Conservation (phyloP, 2,797 vertebrate genomes). For the Sebastiscus albofasciatus region DNA sequence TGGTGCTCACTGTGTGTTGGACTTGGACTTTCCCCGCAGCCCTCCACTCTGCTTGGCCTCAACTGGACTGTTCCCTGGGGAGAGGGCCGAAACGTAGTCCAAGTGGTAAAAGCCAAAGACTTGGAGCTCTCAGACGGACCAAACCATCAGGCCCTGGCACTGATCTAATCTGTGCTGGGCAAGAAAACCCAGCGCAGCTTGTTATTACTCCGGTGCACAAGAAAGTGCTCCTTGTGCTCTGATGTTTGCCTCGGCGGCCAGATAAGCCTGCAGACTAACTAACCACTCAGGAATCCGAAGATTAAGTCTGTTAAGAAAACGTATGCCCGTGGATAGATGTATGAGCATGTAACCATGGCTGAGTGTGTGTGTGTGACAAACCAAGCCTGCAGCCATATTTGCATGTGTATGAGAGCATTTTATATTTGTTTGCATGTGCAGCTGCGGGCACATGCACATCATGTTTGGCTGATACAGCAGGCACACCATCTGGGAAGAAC, state of each 20-base stretch:
- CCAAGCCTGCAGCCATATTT: slow-evolving; percentile 34
- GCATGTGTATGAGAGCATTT: slow-evolving; percentile 38
- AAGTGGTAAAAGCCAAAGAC: slow-evolving; percentile 63
- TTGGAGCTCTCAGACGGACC: slow-evolving; percentile 57
- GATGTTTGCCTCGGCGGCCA: slow-evolving; percentile 49
- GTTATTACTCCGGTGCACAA: slow-evolving; percentile 63
- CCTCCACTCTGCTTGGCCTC: slow-evolving; percentile 40
- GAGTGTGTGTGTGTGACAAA: slow-evolving; percentile 35
- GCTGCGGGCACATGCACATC: slow-evolving; percentile 41
- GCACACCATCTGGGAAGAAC: slow-evolving; percentile 53
- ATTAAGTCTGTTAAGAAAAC: slow-evolving; percentile 52
- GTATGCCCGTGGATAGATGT: slow-evolving; percentile 30
- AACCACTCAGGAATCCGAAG: slow-evolving; percentile 67
- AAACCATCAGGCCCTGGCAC: slow-evolving; percentile 55
- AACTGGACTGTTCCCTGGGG: slow-evolving; percentile 50
- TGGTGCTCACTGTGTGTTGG: slow-evolving; percentile 57
- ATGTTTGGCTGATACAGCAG: slow-evolving; percentile 47
- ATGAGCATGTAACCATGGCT: slow-evolving; percentile 31
- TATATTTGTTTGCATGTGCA: slow-evolving; percentile 46
- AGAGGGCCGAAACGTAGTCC: slow-evolving; percentile 51
- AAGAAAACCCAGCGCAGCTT: slow-evolving; percentile 70
- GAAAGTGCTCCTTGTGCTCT: slow-evolving; percentile 59
- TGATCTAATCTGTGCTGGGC: slow-evolving; percentile 73
- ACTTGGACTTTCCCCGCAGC: slow-evolving; percentile 58
- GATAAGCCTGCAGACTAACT: slow-evolving; percentile 68